Evolutionary conservation across 2,888 invertebrate genomes (phyloP), one percentile per base, ranked within the genome.

Genomic region (Ernsta delagoae): DNA sequence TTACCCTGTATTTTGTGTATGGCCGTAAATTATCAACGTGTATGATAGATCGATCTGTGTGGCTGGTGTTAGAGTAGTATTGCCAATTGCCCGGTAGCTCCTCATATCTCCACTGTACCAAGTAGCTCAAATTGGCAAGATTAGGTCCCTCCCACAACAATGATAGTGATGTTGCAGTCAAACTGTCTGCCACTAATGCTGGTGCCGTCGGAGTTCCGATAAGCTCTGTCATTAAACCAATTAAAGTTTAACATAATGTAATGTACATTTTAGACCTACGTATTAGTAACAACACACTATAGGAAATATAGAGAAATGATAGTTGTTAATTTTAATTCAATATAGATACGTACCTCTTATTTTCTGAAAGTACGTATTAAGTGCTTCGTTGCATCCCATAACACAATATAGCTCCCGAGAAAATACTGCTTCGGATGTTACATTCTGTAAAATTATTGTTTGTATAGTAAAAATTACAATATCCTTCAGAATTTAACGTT

Each of bases 1-100:
- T 92, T 91, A 98, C 98, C 94, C 96, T 95, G 84, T 98, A 98
- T 83, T 97, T 97, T 0, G 98, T 97, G 83, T 97, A 98, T 0
- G 98, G 98, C 75, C 96, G 95, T 61, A 98, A 92, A 75, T 96
- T 95, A 74, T 96, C 96, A 7, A 98, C 96, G 36, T 95, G 94
- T 76, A 96, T 96, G 53, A 95, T 95, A 31, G 94, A 94, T 75
- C 94, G 84, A 76, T 95, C 94, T 1, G 95, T 94, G 94, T 96
- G 96, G 61, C 95, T 95, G 77, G 95, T 95, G 81, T 96, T 96
- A 59, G 96, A 94, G 83, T 96, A 97, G 84, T 97, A 97, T 82
- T 97, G 96, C 98, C 98, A 98, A 31, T 95, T 94, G 62, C 95
- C 95, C 4, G 95, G 95, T 54, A 95, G 85, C 75, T 95, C 95